These are phyloP conservation scores for Ophioninae sp. DNA, from an alignment of 2,888 invertebrate species.

Conservation along the genomic window DNA sequence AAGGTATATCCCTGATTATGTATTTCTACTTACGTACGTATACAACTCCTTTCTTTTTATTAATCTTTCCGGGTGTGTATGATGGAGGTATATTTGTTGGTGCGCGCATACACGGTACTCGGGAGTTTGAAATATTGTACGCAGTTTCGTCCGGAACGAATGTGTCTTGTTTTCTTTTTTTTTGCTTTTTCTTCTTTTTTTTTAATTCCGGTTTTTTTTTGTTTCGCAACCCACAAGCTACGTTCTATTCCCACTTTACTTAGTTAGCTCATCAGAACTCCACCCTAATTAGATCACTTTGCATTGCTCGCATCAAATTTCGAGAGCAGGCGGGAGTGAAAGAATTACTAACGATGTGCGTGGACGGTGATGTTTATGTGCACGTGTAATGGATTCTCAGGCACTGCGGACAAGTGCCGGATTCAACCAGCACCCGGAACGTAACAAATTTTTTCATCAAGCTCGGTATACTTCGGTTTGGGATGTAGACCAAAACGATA, in stretches of 20 bases:
- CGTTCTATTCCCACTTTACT: conserved; percentile 17
- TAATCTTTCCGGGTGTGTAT: conserved; percentile 39
- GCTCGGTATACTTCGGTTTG: no score
- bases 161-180: background rate
- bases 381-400: background rate
- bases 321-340: background rate
- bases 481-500: no score
- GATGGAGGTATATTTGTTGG: conserved; percentile 18
- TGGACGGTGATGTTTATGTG: background rate
- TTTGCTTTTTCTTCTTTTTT: background rate
- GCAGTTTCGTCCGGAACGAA: conserved; percentile 22
- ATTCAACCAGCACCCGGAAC: no score
- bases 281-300: conserved; percentile 36
- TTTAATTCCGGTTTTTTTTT: background rate
- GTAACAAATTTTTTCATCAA: no score
- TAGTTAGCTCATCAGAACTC: conserved; percentile 38
- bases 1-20: conserved; percentile 58
- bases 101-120: conserved; percentile 19
- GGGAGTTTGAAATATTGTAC: conserved; percentile 37
- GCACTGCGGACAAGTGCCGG: no score
- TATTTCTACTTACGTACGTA: conserved; percentile 52
- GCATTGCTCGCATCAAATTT: conserved; percentile 4
- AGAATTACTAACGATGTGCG: conserved; percentile 1
- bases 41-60: conserved; percentile 40
- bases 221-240: background rate